Evolutionary conservation across 2,888 invertebrate genomes (phyloP).

Genomic region (Mermis nigrescens): DNA sequence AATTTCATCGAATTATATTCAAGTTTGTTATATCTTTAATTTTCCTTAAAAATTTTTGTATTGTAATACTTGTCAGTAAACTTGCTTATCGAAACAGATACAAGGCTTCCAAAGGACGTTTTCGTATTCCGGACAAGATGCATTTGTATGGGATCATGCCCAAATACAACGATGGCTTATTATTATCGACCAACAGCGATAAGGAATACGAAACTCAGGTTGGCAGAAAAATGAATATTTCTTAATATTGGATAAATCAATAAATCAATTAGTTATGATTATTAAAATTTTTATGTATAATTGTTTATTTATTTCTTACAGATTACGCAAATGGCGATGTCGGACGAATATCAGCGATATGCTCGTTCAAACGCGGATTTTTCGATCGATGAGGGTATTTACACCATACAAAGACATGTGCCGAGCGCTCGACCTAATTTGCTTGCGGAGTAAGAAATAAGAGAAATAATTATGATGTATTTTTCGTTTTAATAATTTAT

Average conservation of each 20-base stretch:
- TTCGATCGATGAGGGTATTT: not conserved
- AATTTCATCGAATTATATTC: too few species aligned
- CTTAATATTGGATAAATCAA: too few species aligned
- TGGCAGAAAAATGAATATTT: too few species aligned
- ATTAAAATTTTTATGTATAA: not conserved
- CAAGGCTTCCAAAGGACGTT: not conserved
- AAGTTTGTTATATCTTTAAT: too few species aligned
- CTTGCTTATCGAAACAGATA: not conserved
- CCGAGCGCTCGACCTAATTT: not conserved
- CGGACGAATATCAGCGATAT: not conserved
- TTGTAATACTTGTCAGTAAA: not conserved
- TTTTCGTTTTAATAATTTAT: too few species aligned
- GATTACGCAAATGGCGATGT: not conserved
- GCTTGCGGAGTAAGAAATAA: not conserved
- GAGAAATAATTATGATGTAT: too few species aligned
- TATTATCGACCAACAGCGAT: not conserved
- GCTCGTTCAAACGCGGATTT: not conserved
- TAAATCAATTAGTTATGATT: too few species aligned
- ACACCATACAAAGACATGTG: not conserved
- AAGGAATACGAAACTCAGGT: not conserved
- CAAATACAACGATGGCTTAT: not conserved
- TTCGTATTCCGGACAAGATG: not conserved
- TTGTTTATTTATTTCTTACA: not conserved
- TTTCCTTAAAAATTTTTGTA: not conserved
- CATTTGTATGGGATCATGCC: not conserved